These are phyloP conservation scores for Antheraea yamamai DNA, from an alignment of 2,888 invertebrate species.

Conservation along the genomic window DNA sequence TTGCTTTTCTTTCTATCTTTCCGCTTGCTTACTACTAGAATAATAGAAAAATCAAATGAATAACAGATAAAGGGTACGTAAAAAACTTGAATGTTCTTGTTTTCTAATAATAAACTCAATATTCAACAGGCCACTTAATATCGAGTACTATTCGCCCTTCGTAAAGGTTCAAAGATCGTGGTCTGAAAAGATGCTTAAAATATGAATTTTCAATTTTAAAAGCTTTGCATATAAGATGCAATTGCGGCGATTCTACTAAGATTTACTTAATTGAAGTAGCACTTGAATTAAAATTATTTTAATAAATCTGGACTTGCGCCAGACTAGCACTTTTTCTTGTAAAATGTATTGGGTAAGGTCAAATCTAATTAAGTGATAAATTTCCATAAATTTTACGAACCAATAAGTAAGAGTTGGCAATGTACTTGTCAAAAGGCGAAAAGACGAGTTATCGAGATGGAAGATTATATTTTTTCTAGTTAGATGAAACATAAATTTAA, in stretches of 20 bases:
- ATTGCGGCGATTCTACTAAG: background rate
- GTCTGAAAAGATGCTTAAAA: background rate
- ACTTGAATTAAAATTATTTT: background rate
- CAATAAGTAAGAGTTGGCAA: background rate
- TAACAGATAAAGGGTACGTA: background rate
- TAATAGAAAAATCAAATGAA: background rate
- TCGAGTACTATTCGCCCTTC: slow-evolving; percentile 4
- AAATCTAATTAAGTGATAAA: background rate
- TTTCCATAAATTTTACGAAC: background rate
- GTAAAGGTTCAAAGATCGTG: slow-evolving; percentile 2
- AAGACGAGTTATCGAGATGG: background rate
- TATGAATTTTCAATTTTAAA: slow-evolving; percentile 1
- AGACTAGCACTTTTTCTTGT: background rate
- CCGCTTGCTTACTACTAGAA: background rate
- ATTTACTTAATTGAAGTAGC: background rate
- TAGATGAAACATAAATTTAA: background rate
- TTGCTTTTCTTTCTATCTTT: background rate
- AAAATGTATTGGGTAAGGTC: background rate
- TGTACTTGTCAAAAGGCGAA: background rate
- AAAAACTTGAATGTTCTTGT: background rate
- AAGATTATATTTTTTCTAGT: background rate
- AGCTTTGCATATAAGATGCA: background rate
- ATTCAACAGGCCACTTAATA: background rate
- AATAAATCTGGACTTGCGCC: background rate
- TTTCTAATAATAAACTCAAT: background rate